A percentile compares a stretch with the other conserved stretches of the same genome.
phyloP scores from a whole-genome alignment of 2,888 invertebrate genomes.

The Ellobium chinense region DNA sequence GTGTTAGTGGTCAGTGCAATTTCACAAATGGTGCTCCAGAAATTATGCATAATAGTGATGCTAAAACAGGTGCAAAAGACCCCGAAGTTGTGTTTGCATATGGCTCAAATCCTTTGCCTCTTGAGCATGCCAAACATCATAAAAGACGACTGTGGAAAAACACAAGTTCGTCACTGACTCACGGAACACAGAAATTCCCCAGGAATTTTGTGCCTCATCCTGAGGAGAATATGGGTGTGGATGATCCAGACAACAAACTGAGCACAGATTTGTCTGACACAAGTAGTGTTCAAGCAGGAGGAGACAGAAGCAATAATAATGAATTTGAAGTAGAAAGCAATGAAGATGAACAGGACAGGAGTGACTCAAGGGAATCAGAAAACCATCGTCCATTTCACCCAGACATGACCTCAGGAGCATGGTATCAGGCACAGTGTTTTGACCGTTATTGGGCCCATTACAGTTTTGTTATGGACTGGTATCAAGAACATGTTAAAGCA shows the following conservation, averaged over 20 bases:
- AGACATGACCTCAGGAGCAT: constrained; percentile 39
- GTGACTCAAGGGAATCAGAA: neutral
- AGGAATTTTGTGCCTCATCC: too few relatives aligned
- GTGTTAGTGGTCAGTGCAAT: too few relatives aligned
- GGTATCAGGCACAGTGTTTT: constrained; percentile 67
- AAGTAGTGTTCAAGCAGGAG: constrained; percentile 14
- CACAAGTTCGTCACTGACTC: too few relatives aligned
- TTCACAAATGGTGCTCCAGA: neutral
- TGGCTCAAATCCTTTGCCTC: constrained; percentile 26
- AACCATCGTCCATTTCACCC: constrained; percentile 26
- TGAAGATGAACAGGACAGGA: neutral
- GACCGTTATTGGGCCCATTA: constrained; percentile 71
- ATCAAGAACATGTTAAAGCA: constrained; percentile 61
- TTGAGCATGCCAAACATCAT: neutral
- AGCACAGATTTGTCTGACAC: constrained; percentile 44
- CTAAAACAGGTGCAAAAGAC: neutral
- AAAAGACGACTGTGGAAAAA: neutral
- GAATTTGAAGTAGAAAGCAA: constrained; percentile 3
- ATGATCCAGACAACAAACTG: constrained; percentile 24
- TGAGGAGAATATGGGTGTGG: constrained; percentile 15
- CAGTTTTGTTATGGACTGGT: constrained; percentile 65
- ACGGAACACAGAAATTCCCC: too few relatives aligned
- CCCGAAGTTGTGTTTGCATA: constrained; percentile 17
- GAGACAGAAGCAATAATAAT: constrained; percentile 12
- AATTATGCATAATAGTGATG: neutral